Evolutionary conservation across 2,113 vertebrate genomes (phyloP).

Genomic region (Ciconia stormi): DNA sequence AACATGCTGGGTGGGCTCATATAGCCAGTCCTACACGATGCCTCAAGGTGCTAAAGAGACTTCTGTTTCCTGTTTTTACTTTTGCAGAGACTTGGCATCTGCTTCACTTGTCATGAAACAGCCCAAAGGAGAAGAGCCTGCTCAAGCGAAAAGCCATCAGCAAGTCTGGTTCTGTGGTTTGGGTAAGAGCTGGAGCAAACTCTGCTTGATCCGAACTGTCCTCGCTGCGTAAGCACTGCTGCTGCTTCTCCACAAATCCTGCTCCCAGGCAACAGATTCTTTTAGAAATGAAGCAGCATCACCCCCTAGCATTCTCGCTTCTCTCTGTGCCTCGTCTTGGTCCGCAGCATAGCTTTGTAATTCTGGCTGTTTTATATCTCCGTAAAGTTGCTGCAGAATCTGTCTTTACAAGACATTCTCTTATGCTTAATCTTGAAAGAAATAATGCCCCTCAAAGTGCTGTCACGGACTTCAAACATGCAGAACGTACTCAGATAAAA

Average conservation of each 20-base stretch:
- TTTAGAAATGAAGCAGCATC: neutral
- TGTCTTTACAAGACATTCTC: neutral
- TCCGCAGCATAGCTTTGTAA: neutral
- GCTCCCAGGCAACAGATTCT: neutral
- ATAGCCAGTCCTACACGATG: fast-evolving
- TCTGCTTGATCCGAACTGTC: neutral
- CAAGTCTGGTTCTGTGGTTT: neutral
- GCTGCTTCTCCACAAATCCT: neutral
- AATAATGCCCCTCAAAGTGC: neutral
- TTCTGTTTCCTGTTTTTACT: neutral
- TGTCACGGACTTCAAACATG: neutral
- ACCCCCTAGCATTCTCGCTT: neutral
- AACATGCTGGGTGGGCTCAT: neutral
- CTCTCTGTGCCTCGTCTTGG: neutral
- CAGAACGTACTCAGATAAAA: neutral
- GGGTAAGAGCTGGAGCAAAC: neutral
- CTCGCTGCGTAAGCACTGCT: neutral
- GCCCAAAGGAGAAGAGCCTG: neutral
- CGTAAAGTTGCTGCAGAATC: neutral
- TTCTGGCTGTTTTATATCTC: neutral
- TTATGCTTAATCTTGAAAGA: neutral
- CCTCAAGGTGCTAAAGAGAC: neutral
- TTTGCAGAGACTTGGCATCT: neutral
- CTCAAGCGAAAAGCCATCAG: neutral
- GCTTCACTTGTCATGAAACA: neutral